Evolutionary conservation across 2,888 invertebrate species (phyloP).

Genomic region (Linnaemya tessellans): DNA sequence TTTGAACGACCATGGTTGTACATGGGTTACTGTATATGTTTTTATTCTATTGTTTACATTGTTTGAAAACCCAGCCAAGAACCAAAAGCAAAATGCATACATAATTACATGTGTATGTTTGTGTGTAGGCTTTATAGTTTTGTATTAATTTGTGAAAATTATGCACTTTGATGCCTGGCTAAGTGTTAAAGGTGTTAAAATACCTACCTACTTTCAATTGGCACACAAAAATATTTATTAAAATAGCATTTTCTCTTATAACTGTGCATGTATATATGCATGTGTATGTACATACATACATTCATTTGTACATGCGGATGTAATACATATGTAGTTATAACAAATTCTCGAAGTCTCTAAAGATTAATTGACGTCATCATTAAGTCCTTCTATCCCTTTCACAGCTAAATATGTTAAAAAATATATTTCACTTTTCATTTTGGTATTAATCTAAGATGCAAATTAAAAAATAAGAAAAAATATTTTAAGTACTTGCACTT

Average conservation of each 20-base stretch:
- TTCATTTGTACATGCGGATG: neutral
- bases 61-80: too few relatives aligned
- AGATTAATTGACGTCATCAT: constrained; percentile 69
- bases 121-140: too few relatives aligned
- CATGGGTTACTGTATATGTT: too few relatives aligned
- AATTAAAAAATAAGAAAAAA: constrained; percentile 34
- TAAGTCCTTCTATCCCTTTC: constrained; percentile 44
- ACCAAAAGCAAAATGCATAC: too few relatives aligned
- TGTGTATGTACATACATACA: neutral
- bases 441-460: constrained; percentile 26
- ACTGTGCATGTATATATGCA: neutral
- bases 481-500: constrained; percentile 73
- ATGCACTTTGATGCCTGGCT: too few relatives aligned
- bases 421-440: constrained; percentile 39
- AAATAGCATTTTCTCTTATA: neutral
- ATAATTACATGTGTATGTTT: too few relatives aligned
- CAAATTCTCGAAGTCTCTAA: constrained; percentile 38
- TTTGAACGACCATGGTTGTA: too few relatives aligned
- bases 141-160: too few relatives aligned
- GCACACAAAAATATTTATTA: constrained; percentile 18
- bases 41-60: too few relatives aligned
- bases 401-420: constrained; percentile 26
- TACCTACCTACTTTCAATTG: too few relatives aligned
- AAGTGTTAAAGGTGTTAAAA: too few relatives aligned
- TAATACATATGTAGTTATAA: too few relatives aligned